These are phyloP conservation scores for Osmerus mordax DNA, from an alignment of 2,113 vertebrate genomes.

Conservation along the genomic window DNA sequence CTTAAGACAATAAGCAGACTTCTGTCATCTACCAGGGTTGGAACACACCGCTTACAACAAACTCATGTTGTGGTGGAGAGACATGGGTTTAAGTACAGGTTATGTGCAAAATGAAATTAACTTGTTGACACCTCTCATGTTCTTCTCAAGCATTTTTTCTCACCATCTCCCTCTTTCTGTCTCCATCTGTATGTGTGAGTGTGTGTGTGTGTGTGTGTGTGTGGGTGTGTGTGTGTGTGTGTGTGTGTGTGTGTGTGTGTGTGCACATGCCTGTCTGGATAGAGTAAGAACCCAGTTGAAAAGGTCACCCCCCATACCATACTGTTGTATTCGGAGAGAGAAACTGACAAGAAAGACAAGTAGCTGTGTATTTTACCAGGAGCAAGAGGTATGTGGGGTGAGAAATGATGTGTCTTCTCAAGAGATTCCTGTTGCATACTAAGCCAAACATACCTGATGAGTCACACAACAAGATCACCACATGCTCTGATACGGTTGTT, in stretches of 20 bases:
- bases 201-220: neutral
- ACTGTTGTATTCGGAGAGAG: constrained; percentile 6
- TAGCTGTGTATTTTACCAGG: constrained; percentile 14
- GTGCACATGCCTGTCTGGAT: neutral
- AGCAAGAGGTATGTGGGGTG: constrained; percentile 10
- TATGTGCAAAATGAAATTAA: constrained; percentile 30
- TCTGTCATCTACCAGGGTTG: constrained; percentile 18
- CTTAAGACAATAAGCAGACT: constrained; percentile 21
- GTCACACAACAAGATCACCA: constrained; percentile 25
- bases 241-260: neutral
- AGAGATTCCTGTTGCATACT: constrained; percentile 19
- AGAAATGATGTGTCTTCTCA: neutral
- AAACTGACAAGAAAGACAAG: constrained; percentile 13
- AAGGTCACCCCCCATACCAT: neutral
- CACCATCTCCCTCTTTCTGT: neutral
- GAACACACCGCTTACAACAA: constrained; percentile 32
- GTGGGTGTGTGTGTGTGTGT: neutral
- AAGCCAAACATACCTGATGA: constrained; percentile 59
- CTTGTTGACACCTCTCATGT: too few relatives aligned
- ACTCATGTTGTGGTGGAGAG: constrained; percentile 15
- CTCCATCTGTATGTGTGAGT: constrained; percentile 1
- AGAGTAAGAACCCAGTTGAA: neutral
- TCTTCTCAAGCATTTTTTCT: too few relatives aligned
- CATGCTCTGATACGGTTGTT: neutral
- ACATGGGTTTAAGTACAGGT: constrained; percentile 37